A percentile compares a stretch with the other conserved stretches of the same genome.
These are phyloP conservation scores for Melinaea menophilus DNA, from an alignment of 2,888 invertebrate species.

Conservation along the genomic window DNA sequence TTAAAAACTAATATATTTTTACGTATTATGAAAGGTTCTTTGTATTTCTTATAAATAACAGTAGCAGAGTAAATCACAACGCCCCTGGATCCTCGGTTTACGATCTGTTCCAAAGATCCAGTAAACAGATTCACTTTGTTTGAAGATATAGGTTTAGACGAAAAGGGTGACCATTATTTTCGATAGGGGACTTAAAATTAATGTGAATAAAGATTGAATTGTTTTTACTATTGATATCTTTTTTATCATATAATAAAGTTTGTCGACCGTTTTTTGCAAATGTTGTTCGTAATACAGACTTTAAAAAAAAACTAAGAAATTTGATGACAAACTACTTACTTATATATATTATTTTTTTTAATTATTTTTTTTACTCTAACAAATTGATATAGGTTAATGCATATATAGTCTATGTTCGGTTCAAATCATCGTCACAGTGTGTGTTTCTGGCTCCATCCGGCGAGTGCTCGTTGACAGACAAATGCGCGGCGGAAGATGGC, in stretches of 20 bases:
- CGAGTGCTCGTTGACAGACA: constrained; percentile 61
- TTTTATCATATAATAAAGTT: no score
- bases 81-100: constrained; percentile 13
- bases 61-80: background rate
- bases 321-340: no score
- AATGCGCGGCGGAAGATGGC: constrained; percentile 68
- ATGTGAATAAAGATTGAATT: no score
- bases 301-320: no score
- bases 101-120: constrained; percentile 22
- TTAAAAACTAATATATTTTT: no score
- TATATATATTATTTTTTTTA: no score
- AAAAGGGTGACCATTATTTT: constrained; percentile 16
- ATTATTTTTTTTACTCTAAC: no score
- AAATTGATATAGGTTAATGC: background rate
- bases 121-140: constrained; percentile 25
- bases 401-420: constrained; percentile 23
- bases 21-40: background rate
- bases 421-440: constrained; percentile 23
- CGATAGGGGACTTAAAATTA: background rate
- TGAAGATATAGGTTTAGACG: constrained; percentile 18
- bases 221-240: no score
- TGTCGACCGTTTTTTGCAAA: no score
- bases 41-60: constrained; percentile 4
- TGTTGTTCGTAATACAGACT: no score
- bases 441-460: constrained; percentile 65